Base-by-base conservation (phyloP, 2,888 invertebrate species). In the Seira sanloemensis region DNA sequence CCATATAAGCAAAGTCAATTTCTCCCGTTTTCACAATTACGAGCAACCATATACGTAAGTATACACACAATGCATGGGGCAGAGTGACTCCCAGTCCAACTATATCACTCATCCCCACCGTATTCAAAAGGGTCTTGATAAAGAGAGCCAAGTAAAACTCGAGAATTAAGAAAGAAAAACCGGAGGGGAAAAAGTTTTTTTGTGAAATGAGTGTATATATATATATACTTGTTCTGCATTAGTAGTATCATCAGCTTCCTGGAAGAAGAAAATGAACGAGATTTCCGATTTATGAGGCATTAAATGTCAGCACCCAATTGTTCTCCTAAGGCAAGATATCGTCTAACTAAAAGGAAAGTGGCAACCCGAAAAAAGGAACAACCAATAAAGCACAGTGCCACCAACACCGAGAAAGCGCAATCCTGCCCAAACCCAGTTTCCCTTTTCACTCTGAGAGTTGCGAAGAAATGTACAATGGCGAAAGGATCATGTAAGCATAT, bases 201-300 rank as follows among this genome's bases (percentile, higher is more conserved):
- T 21, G 7, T 23, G 16, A 12, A 62, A 62, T 62, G 62, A 23
- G n/a, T n/a, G n/a, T n/a, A 62, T 62, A 62, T 21, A 58, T 2
- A 18, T 58, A 62, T 50, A 12, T 62, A 2, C 62, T 4, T 12
- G 4, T 62, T 62, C 21, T 19, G 12, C 62, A 50, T 16, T 50
- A 50, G 50, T 18, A 50, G 37, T 37, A 67, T 67, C 67, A 67
- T 25, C 50, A 58, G 69, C 54, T 76, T 77, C 72, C 77, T 67
- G 50, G 72, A 82, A 69, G 71, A 82, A 77, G 82, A 77, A 82
- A 77, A 82, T 82, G 82, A 82, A 82, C 82, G 82, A 82, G 82
- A 82, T 82, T 82, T 82, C 82, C 82, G 82, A 82, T 82, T 82
- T 82, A 82, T 82, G 82, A 82, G 82, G 82, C 82, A 82, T 82